Conservation (phyloP, 1,140 invertebrate genomes). For the Calliphora vicina region DNA sequence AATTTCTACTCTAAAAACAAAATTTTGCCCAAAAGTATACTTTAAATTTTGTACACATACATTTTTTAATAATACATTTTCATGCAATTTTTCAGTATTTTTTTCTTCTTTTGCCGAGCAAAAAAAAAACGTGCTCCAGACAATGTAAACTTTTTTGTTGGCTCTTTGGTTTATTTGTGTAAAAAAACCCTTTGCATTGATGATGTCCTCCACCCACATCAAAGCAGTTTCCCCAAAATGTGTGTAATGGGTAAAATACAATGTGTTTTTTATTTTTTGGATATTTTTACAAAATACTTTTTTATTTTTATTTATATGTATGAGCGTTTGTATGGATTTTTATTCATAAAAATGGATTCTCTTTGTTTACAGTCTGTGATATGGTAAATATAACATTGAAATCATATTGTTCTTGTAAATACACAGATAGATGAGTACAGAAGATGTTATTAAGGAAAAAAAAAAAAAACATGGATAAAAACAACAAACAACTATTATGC, state of each 20-base stretch:
- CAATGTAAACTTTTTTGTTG: background rate
- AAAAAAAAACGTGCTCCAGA: background rate
- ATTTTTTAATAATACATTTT: background rate
- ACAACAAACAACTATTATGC: background rate
- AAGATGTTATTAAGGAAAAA: background rate
- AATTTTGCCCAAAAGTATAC: background rate
- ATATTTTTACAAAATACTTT: background rate
- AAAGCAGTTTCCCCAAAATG: background rate
- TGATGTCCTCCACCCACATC: background rate
- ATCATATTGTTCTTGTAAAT: background rate
- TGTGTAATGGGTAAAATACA: background rate
- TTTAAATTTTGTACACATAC: background rate
- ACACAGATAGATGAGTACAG: background rate
- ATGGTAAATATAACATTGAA: background rate
- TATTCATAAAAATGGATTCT: background rate
- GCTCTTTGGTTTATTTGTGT: background rate
- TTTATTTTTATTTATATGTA: background rate
- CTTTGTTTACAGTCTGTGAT: background rate
- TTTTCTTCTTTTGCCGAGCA: background rate
- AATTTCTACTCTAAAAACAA: background rate
- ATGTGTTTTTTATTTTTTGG: background rate
- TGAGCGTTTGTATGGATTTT: background rate
- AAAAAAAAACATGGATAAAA: background rate
- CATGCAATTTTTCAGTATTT: background rate
- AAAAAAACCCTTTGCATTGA: background rate